Base-by-base conservation (phyloP, 2,888 invertebrate species). In the Agrotis ipsilon region DNA sequence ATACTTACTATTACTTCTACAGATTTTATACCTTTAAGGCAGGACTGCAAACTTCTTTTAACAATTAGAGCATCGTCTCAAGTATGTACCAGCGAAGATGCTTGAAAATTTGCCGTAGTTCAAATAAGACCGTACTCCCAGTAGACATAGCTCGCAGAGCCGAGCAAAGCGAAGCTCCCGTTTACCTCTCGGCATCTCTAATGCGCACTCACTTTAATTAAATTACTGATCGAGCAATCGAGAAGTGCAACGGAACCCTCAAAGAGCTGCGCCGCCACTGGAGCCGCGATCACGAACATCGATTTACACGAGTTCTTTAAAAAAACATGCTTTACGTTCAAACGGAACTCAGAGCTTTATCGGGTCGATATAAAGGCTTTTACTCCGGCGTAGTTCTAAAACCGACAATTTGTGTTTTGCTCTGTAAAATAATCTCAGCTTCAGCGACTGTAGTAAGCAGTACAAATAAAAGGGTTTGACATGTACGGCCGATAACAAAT, bases 161-260 rank as follows among this genome's bases (percentile, higher is more conserved):
- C 81, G 78, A 78, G 85, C 72, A 84, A 84, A 90, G 85, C 80
- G 81, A 84, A 88, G 81, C 88, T 91, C 84, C 81, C 87, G 86
- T 92, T 91, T 90, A 89, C 91, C 86, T 90, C 86, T 87, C 75
- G 84, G 89, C 87, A 89, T 91, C 87, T 86, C 84, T 89, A 92
- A 93, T 90, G 90, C 88, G 84, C 88, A 89, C 90, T 92, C 87
- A 86, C 80, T 92, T 92, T 94, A 94, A 94, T 95, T 93, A 92
- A 94, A 94, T 94, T 93, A 93, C 90, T 83, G 87, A 83, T 88
- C 81, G 82, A 87, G 87, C 87, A 87, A 91, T 91, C 87, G 88
- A 88, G 87, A 87, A 88, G 85, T 90, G 89, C 89, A 89, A 82
- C 68, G 76, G 75, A 82, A 78, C 78, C 75, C 81, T 89, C 88